Conservation (phyloP, 2,797 vertebrate species). For the Pseudochromis fuscus region DNA sequence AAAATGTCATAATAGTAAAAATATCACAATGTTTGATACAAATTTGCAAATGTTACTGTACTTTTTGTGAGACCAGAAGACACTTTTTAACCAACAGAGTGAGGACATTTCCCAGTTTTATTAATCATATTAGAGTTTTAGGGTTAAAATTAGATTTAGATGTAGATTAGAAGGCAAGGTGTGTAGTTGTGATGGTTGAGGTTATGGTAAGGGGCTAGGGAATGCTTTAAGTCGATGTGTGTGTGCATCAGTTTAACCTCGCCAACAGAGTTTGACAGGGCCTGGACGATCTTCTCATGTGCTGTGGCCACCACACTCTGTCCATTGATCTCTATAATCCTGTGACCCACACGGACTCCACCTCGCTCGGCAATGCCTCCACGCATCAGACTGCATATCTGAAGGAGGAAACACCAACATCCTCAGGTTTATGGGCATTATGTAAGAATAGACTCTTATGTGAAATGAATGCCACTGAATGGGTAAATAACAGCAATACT, state of each 20-base stretch:
- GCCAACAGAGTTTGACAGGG: conserved; percentile 98
- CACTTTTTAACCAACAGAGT: too few relatives aligned
- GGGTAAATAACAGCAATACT: background rate
- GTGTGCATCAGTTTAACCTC: conserved; percentile 87
- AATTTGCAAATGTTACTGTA: too few relatives aligned
- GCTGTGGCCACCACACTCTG: conserved; percentile 99
- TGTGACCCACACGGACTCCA: conserved; percentile 95
- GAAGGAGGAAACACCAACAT: conserved; percentile 19
- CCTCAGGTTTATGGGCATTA: background rate
- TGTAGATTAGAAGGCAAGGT: too few relatives aligned
- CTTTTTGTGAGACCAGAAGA: too few relatives aligned
- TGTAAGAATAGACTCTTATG: too few relatives aligned
- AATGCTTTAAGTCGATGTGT: conserved; percentile 4
- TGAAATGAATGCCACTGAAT: background rate
- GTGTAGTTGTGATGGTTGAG: background rate
- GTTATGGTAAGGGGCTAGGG: too few relatives aligned
- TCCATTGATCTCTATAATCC: conserved; percentile 98
- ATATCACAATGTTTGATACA: too few relatives aligned
- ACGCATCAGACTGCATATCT: conserved; percentile 99
- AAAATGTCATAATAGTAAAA: too few relatives aligned
- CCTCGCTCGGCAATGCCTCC: conserved; percentile 98
- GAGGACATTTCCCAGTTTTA: too few relatives aligned
- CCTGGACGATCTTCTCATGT: conserved; percentile 99
- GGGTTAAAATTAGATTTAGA: too few relatives aligned
- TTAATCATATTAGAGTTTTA: too few relatives aligned